These are phyloP conservation scores for Eremobia ochroleuca DNA, from an alignment of 2,888 invertebrate species.

Conservation along the genomic window DNA sequence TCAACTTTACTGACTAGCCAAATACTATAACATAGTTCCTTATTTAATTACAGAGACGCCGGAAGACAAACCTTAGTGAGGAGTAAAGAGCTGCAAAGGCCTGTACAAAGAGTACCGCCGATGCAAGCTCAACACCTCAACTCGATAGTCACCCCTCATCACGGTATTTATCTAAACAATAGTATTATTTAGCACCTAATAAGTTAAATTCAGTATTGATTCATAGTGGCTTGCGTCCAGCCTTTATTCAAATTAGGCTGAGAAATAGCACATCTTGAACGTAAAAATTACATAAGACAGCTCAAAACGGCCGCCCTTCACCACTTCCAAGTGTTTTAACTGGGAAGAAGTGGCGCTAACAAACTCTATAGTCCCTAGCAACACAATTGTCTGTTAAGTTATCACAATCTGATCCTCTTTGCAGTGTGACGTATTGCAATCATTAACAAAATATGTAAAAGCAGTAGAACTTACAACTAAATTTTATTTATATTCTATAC, in stretches of 20 bases:
- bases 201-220: constrained; percentile 13
- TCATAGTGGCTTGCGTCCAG: not conserved
- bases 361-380: not conserved
- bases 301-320: not conserved
- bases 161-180: constrained; percentile 66
- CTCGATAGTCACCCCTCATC: constrained; percentile 69
- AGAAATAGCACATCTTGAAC: too few species aligned
- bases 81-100: constrained; percentile 87
- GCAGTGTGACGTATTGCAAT: not conserved
- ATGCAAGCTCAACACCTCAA: constrained; percentile 84
- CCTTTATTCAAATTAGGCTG: not conserved
- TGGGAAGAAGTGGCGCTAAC: not conserved
- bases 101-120: constrained; percentile 88
- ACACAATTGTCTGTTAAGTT: not conserved
- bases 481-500: not conserved
- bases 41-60: constrained; percentile 78
- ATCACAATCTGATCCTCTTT: not conserved
- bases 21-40: not conserved
- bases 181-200: not conserved
- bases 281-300: not conserved
- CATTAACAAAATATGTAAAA: constrained; percentile 2
- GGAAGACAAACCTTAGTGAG: constrained; percentile 86
- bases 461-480: not conserved
- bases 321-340: not conserved
- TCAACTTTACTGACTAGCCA: not conserved